A percentile compares a stretch with the other conserved stretches of the same genome.
Evolutionary conservation across 2,888 invertebrate genomes (phyloP).

Genomic region (Pediacus dermestoides): DNA sequence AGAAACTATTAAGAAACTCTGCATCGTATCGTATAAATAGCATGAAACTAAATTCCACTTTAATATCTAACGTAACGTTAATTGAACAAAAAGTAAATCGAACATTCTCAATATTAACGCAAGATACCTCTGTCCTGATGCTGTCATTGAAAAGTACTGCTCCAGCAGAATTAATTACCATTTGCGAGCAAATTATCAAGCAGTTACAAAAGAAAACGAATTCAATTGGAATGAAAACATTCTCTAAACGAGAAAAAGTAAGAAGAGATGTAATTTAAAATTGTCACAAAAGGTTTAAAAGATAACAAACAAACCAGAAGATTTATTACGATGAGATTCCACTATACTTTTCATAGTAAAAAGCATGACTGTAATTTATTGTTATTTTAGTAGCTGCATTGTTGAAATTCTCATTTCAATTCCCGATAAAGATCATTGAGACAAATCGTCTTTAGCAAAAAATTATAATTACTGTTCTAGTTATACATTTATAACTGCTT

Average conservation of each 20-base stretch:
- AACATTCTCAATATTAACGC: too few relatives aligned
- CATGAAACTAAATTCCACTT: too few relatives aligned
- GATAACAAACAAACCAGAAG: conserved; percentile 18
- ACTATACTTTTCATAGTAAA: conserved; percentile 7
- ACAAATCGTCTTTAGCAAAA: too few relatives aligned
- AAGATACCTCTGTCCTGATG: too few relatives aligned
- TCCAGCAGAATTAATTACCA: conserved; percentile 10
- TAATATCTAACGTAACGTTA: too few relatives aligned
- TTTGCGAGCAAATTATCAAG: conserved; percentile 12
- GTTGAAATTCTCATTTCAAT: conserved; percentile 4
- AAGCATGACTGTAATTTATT: conserved; percentile 14
- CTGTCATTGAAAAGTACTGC: too few relatives aligned
- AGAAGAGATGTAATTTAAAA: conserved; percentile 18
- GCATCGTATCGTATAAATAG: too few relatives aligned
- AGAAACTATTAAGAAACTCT: too few relatives aligned
- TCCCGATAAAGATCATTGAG: too few relatives aligned
- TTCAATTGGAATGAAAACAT: conserved; percentile 12
- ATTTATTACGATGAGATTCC: conserved; percentile 15
- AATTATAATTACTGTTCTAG: too few relatives aligned
- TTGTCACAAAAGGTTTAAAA: conserved; percentile 19
- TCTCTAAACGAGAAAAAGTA: conserved; percentile 6
- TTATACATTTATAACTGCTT: too few relatives aligned
- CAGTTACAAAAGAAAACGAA: conserved; percentile 10
- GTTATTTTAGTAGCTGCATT: conserved; percentile 9
- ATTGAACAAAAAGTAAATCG: too few relatives aligned